A percentile compares a stretch with the other conserved stretches of the same genome.
Evolutionary conservation across 2,797 vertebrate species (phyloP).

Genomic region (Sebastes dallii): DNA sequence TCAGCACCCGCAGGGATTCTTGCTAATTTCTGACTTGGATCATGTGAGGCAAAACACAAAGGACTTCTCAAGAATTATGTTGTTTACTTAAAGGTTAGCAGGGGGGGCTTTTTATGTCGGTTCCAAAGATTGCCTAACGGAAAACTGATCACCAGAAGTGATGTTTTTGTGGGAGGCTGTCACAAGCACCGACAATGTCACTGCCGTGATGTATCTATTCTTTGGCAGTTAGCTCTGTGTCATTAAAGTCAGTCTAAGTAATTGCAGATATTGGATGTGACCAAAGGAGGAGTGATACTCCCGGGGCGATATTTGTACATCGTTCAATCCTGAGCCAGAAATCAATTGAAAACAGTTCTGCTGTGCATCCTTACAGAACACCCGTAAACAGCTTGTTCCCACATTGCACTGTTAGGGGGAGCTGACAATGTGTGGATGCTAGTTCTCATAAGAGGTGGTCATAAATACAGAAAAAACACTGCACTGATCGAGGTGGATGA

Average conservation of each 20-base stretch:
- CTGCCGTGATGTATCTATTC: not conserved
- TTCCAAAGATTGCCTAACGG: not conserved
- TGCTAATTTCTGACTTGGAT: conserved; percentile 1
- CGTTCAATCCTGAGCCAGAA: conserved; percentile 46
- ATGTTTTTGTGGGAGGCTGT: not conserved
- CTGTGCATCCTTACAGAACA: conserved; percentile 20
- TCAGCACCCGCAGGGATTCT: not conserved
- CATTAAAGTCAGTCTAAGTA: conserved; percentile 46
- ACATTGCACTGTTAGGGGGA: not conserved
- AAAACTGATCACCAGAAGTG: not conserved
- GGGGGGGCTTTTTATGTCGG: not conserved
- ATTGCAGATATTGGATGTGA: conserved; percentile 57
- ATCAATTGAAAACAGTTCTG: conserved; percentile 53
- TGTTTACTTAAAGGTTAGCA: not conserved
- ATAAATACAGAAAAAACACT: not conserved
- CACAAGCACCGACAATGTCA: not conserved
- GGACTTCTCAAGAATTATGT: not conserved
- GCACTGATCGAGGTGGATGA: not conserved
- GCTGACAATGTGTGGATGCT: not conserved
- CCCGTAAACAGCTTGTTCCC: not conserved
- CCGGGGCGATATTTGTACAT: conserved; percentile 41
- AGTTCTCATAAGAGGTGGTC: not conserved
- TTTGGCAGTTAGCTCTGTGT: conserved; percentile 10
- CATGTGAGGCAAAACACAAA: not conserved
- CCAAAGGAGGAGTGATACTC: conserved; percentile 46